Evolutionary conservation across 2,888 invertebrate species (phyloP).

Genomic region (Erebia ligea): DNA sequence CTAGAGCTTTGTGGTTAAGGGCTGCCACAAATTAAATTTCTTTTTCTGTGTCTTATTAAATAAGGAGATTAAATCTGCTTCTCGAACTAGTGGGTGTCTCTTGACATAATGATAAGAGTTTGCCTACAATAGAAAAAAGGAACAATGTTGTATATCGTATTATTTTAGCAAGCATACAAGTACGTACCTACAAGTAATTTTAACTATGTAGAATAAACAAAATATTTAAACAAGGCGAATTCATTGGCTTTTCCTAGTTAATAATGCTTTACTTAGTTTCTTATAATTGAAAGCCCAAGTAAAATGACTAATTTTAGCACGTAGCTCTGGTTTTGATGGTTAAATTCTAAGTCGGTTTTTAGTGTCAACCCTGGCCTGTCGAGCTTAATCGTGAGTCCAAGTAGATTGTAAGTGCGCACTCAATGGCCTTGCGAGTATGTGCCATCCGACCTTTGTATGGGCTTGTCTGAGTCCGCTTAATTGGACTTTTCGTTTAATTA

Average conservation of each 20-base stretch:
- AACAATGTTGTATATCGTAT: too few species aligned
- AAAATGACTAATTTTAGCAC: not conserved
- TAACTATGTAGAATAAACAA: too few species aligned
- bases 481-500: not conserved
- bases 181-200: too few species aligned
- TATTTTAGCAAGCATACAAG: too few species aligned
- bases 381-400: conserved; percentile 5
- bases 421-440: conserved; percentile 21
- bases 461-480: conserved; percentile 1
- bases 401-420: conserved; percentile 8
- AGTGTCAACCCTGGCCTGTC: not conserved
- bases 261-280: not conserved
- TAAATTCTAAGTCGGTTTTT: not conserved
- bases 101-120: too few species aligned
- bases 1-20: conserved; percentile 25
- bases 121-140: too few species aligned
- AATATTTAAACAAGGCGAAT: too few species aligned
- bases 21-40: conserved; percentile 22
- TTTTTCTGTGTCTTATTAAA: not conserved
- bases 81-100: too few species aligned
- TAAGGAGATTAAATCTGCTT: not conserved
- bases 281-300: not conserved
- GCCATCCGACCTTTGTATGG: conserved; percentile 19
- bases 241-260: not conserved
- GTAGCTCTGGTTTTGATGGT: not conserved